Conservation (phyloP, 2,797 vertebrate genomes). For the Pangasius sanitwongsei region DNA sequence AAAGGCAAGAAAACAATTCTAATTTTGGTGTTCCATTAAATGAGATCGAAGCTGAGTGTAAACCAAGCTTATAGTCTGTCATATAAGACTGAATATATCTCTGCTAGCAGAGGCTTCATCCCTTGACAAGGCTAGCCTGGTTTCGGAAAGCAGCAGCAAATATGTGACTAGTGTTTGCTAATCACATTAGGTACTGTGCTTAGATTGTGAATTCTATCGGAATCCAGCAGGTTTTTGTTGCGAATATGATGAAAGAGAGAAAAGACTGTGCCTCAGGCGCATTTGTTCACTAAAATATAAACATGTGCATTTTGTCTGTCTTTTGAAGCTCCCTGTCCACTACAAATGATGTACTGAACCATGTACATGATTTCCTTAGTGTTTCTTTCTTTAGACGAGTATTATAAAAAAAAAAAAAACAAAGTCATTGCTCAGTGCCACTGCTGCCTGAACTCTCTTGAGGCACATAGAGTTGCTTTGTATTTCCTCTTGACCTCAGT, state of each 20-base stretch:
- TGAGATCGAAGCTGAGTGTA: neutral
- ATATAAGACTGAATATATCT: neutral
- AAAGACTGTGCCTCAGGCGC: conserved; percentile 9
- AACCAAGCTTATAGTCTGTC: neutral
- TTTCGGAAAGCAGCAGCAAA: neutral
- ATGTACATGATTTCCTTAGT: neutral
- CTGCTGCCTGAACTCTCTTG: neutral
- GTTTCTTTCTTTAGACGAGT: neutral
- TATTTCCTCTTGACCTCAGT: conserved; percentile 36
- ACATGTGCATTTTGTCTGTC: neutral
- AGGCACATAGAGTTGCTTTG: conserved; percentile 23
- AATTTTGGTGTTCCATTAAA: neutral
- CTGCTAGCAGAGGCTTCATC: neutral
- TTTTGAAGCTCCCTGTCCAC: neutral
- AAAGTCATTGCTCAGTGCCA: neutral
- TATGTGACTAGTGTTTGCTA: conserved; percentile 42
- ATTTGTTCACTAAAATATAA: neutral
- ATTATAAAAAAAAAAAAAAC: neutral
- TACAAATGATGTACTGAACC: neutral
- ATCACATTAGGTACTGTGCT: conserved; percentile 60
- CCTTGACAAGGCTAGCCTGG: conserved; percentile 14
- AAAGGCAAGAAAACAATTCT: neutral
- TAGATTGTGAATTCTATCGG: conserved; percentile 57
- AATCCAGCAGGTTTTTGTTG: conserved; percentile 58
- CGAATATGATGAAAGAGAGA: conserved; percentile 32